phyloP scores from a whole-genome alignment of 2,888 invertebrate genomes.

The Ochropacha duplaris region DNA sequence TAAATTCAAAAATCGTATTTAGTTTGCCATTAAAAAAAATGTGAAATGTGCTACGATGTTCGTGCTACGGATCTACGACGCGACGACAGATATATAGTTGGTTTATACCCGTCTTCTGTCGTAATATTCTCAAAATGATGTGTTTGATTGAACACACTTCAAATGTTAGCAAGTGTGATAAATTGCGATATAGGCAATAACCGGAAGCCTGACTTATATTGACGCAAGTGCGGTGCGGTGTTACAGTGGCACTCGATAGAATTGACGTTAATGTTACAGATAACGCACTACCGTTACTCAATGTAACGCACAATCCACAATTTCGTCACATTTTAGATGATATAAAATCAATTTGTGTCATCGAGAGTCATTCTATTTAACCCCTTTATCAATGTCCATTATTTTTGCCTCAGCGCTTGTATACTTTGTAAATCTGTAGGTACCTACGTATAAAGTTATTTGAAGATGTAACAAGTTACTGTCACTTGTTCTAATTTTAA shows the following conservation, averaged over 20 bases:
- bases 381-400: slow-evolving; percentile 45
- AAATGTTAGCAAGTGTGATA: not conserved
- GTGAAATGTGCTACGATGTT: not conserved
- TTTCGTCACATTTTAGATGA: slow-evolving; percentile 65
- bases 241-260: slow-evolving; percentile 31
- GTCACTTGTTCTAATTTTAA: too few relatives aligned
- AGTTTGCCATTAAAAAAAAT: too few relatives aligned
- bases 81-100: not conserved
- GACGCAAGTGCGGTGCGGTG: slow-evolving; percentile 16
- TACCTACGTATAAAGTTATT: not conserved
- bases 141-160: not conserved
- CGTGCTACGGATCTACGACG: not conserved
- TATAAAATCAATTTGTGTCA: slow-evolving; percentile 80
- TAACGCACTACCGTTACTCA: slow-evolving; percentile 60
- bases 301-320: slow-evolving; percentile 57
- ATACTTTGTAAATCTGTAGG: too few relatives aligned
- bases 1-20: too few relatives aligned
- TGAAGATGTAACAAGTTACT: too few relatives aligned
- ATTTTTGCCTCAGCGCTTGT: slow-evolving; percentile 6
- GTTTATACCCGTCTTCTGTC: not conserved
- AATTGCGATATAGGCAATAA: not conserved
- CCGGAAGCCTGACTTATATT: not conserved
- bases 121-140: not conserved
- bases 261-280: slow-evolving; percentile 64
- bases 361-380: slow-evolving; percentile 51